Evolutionary conservation across 2,888 invertebrate species (phyloP).

Genomic region (Cerastoderma edule): DNA sequence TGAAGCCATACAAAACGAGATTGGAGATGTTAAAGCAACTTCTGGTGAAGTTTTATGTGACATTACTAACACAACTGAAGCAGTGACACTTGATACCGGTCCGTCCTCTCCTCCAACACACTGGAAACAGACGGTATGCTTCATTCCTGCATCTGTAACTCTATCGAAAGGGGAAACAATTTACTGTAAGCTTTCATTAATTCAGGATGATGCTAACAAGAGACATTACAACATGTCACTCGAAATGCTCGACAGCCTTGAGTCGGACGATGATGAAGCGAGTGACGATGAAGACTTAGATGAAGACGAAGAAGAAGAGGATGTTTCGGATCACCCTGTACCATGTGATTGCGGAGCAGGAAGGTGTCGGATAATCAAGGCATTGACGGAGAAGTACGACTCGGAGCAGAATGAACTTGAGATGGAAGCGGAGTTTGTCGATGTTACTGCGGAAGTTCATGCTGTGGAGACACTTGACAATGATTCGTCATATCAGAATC

Average conservation of each 20-base stretch:
- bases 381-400: slow-evolving; percentile 76
- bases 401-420: slow-evolving; percentile 73
- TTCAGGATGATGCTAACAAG: slow-evolving; percentile 69
- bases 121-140: slow-evolving; percentile 97
- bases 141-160: slow-evolving; percentile 89
- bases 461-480: slow-evolving; percentile 64
- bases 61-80: slow-evolving; percentile 48
- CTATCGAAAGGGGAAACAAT: slow-evolving; percentile 87
- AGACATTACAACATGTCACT: slow-evolving; percentile 77
- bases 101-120: slow-evolving; percentile 91
- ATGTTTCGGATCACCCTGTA: slow-evolving; percentile 71
- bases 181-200: slow-evolving; percentile 68
- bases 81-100: slow-evolving; percentile 91
- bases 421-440: slow-evolving; percentile 71
- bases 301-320: slow-evolving; percentile 57
- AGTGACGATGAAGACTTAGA: slow-evolving; percentile 52
- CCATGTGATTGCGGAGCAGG: slow-evolving; percentile 76
- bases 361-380: slow-evolving; percentile 73
- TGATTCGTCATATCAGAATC: slow-evolving; percentile 47
- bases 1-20: neutral
- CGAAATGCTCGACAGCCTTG: slow-evolving; percentile 64
- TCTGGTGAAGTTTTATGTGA: neutral
- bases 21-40: neutral
- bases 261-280: slow-evolving; percentile 49
- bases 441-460: slow-evolving; percentile 68